Base-by-base conservation (phyloP, 2,797 vertebrate species). In the Aldrovandia affinis region DNA sequence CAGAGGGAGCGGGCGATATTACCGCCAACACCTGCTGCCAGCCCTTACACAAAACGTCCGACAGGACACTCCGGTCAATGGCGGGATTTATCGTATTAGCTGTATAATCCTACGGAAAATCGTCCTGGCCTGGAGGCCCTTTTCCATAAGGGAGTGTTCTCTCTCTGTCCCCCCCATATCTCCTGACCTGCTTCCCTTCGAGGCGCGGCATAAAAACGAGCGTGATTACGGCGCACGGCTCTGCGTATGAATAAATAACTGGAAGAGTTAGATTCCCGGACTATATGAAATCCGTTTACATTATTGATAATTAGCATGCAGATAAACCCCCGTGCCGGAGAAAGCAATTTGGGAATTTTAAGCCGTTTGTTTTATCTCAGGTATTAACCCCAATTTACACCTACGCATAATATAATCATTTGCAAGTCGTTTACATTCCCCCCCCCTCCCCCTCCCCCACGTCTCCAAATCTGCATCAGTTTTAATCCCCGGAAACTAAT, bases 401-500 rank as follows among this genome's bases (percentile, higher is more conserved):
- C 93, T 94, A 94, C 85, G 88, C 93, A 91, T 86, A 89, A 90
- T 92, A 94, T 93, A 94, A 94, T 94, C 93, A 86, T 87, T 91
- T 91, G 92, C 92, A 94, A 93, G 92, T 92, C 92, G 92, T 92
- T 94, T 88, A 85, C 92, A 89, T 92, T 91, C 91, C 88, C 91
- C 89, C 91, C 90, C 89, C 65, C 65, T 18, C 91, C 90, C 92
- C 90, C 89, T 14, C 14, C 65, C 1, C 30, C 65, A 36, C 65
- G 90, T 91, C 88, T 90, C 90, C 86, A 91, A 94, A 94, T 93
- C 92, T 92, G 89, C 90, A 92, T 89, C 92, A 89, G 63, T 93
- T 94, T 93, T 95, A 95, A 95, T 95, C 94, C 94, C 92, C 89
- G 90, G 91, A 94, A 95, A 94, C 94, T 95, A 95, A 95, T 95